These are phyloP conservation scores for Phocides pigmalion DNA, from an alignment of 1,140 invertebrate species.

Conservation along the genomic window DNA sequence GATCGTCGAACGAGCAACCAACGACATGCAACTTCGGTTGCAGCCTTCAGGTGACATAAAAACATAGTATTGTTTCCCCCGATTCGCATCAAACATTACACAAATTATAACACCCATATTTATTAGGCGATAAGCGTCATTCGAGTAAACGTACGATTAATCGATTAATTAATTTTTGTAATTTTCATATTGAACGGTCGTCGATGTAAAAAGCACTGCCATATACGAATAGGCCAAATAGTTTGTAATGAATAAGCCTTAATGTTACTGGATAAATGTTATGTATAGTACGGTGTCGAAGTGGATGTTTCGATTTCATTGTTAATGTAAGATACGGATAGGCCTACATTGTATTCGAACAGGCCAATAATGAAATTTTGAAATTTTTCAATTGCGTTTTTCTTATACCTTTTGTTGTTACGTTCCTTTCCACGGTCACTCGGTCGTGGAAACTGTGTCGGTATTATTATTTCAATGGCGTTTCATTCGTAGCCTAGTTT, in stretches of 20 bases:
- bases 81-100: conserved; percentile 5
- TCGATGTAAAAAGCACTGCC: conserved; percentile 30
- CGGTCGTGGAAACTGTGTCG: not conserved
- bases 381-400: not conserved
- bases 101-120: conserved; percentile 10
- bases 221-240: conserved; percentile 33
- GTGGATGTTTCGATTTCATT: conserved; percentile 21
- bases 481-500: conserved; percentile 19
- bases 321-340: conserved; percentile 1
- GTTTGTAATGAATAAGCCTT: conserved; percentile 32
- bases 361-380: conserved; percentile 11
- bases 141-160: conserved; percentile 18
- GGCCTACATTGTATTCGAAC: conserved; percentile 9
- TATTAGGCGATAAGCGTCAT: conserved; percentile 25
- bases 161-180: conserved; percentile 20
- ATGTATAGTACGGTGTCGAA: conserved; percentile 16
- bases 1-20: not conserved
- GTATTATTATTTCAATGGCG: conserved; percentile 26
- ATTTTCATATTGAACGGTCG: conserved; percentile 28
- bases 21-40: not conserved
- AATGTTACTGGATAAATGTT: conserved; percentile 26
- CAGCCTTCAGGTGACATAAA: not conserved
- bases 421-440: not conserved
- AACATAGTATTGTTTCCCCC: not conserved
- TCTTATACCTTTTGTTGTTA: not conserved